phyloP scores from a whole-genome alignment of 2,113 vertebrate genomes.

The Calyptomena viridis region DNA sequence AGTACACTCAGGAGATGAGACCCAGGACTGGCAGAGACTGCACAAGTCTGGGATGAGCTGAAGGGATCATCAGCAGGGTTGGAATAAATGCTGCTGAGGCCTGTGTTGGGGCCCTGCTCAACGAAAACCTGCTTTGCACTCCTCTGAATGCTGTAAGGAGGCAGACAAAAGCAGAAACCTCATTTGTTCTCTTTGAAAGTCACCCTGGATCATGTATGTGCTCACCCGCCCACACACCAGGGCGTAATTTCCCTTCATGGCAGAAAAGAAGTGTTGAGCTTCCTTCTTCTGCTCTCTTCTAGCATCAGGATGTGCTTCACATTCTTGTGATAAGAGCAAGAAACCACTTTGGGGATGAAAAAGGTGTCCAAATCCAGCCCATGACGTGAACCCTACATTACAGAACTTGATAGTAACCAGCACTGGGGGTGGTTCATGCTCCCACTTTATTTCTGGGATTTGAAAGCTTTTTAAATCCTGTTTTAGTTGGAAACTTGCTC shows the following conservation, averaged over 20 bases:
- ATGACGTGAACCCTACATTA: neutral
- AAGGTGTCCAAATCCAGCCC: neutral
- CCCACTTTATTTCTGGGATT: neutral
- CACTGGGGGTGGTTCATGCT: neutral
- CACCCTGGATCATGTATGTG: fast-evolving
- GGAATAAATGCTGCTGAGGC: neutral
- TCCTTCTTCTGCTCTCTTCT: neutral
- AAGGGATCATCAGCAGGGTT: fast-evolving
- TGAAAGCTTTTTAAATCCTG: neutral
- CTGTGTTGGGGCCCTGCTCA: fast-evolving
- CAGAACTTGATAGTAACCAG: neutral
- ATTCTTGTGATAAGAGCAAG: neutral
- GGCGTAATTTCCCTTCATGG: neutral
- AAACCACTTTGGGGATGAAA: neutral
- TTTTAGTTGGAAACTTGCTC: neutral
- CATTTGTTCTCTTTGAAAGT: neutral
- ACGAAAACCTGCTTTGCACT: neutral
- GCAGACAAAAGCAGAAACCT: neutral
- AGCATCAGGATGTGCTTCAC: neutral
- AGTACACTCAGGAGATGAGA: neutral
- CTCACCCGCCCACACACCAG: neutral
- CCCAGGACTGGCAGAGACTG: neutral
- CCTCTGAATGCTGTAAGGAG: neutral
- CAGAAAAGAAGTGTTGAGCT: neutral
- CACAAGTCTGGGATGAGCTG: neutral